Evolutionary conservation across 2,113 vertebrate species (phyloP).

Genomic region (Crotalus helleri): DNA sequence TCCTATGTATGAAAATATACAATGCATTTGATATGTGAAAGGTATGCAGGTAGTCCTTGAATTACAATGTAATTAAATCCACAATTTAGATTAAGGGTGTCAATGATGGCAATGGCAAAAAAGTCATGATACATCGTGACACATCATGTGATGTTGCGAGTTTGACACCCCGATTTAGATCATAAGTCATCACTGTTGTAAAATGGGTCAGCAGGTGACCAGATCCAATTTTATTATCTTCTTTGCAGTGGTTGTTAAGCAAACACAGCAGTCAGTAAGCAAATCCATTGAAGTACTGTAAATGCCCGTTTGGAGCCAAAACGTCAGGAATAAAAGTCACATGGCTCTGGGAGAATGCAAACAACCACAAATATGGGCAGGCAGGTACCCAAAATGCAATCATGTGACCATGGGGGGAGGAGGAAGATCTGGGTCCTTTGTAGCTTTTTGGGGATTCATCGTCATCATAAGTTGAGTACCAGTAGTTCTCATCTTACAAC

Average conservation of each 20-base stretch:
- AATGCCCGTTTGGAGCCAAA: neutral
- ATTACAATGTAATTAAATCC: neutral
- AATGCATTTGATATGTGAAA: conserved; percentile 22
- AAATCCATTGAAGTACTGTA: neutral
- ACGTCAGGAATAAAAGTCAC: neutral
- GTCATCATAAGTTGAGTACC: neutral
- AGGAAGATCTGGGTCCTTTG: neutral
- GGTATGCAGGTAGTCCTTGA: neutral
- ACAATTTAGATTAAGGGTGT: neutral
- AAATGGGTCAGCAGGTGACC: neutral
- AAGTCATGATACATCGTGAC: too few species aligned
- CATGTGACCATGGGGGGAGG: neutral
- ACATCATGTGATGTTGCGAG: too few species aligned
- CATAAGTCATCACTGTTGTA: neutral
- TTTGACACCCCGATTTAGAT: neutral
- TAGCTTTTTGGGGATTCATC: neutral
- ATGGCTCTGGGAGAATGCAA: neutral
- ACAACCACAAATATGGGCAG: neutral
- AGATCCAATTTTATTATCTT: neutral
- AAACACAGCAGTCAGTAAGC: neutral
- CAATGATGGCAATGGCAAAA: too few species aligned
- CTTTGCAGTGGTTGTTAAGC: neutral
- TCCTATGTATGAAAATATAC: conserved; percentile 52
- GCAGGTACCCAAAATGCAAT: neutral
- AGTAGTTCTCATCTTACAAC: neutral